Evolutionary conservation across 2,797 vertebrate genomes (phyloP), one percentile per base, ranked within the genome.

Genomic region (Alfaro cultratus): DNA sequence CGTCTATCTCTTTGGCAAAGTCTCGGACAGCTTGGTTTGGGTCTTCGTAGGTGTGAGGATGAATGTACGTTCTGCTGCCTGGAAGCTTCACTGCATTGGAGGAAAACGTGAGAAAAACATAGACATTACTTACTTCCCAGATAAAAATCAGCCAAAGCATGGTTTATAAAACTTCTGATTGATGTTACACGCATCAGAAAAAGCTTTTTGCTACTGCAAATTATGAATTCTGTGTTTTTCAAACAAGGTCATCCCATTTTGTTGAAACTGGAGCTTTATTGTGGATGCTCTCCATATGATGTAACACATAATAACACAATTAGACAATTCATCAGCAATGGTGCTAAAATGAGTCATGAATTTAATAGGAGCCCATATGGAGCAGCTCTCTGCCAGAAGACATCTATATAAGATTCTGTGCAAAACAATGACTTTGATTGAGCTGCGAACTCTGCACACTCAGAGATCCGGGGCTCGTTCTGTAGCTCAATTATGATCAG

Each of bases 1-100:
- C 96, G 41, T 96, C 96, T 39, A 96, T 96, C 94, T 96, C 96
- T 91, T 96, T 96, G 86, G 96, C 96, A 76, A 96, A 96, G 88
- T 96, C 96, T 64, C 96, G 93, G 78, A 96, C 90, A 41, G 96
- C 96, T 90, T 96, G 96, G 93, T 96, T 96, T 34, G 96, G 96
- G 83, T 96, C 96, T 86, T 97, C 96, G 18, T 97, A 97, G 47
- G 96, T 96, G 90, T 97, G 96, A 72, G 96, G 96, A 83, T 96
- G 95, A 83, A 97, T 94, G 84, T 97, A 96, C 2, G 94, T 96
- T 89, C 95, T 89, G 87, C 94, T 96, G 88, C 95, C 96, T 29
- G 96, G 96, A 79, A 96, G 94, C 88, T 96, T 96, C 47, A 96
- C 96, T 96, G 89, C 43, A 88, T 46, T 73, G 46, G 76, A 12